Conservation (phyloP, 1,140 invertebrate genomes). For the Drosophila repletoides region DNA sequence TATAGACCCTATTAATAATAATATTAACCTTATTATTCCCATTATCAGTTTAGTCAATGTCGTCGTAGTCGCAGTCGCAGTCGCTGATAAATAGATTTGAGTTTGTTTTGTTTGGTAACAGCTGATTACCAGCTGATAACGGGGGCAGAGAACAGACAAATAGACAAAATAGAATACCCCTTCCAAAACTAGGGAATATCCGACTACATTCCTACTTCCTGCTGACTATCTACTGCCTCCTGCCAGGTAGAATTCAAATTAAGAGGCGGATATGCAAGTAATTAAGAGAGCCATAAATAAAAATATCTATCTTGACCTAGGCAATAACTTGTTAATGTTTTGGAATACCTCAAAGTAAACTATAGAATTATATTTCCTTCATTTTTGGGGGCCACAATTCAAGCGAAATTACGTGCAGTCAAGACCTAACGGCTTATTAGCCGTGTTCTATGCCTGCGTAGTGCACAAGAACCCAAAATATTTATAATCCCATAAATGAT, state of each 20-base stretch:
- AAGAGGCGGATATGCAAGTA: slow-evolving; percentile 33
- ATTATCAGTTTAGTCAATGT: slow-evolving; percentile 16
- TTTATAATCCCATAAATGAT: slow-evolving; percentile 1
- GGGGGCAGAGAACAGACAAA: neutral
- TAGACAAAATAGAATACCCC: neutral
- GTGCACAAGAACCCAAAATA: slow-evolving; percentile 5
- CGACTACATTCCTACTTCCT: neutral
- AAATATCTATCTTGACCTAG: slow-evolving; percentile 27
- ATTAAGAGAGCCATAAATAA: slow-evolving; percentile 18
- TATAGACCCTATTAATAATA: slow-evolving; percentile 2
- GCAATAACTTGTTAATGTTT: slow-evolving; percentile 23
- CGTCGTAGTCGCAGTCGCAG: too few relatives aligned
- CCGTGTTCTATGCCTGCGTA: neutral
- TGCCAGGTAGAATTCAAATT: slow-evolving; percentile 5
- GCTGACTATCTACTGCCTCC: slow-evolving; percentile 15
- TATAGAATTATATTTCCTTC: slow-evolving; percentile 3
- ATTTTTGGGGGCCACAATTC: slow-evolving; percentile 8
- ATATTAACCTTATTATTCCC: neutral
- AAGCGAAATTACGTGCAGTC: slow-evolving; percentile 16
- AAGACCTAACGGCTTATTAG: slow-evolving; percentile 10
- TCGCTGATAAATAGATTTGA: slow-evolving; percentile 18
- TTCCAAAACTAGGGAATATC: neutral
- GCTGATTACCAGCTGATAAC: slow-evolving; percentile 6
- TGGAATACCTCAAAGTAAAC: slow-evolving; percentile 2
- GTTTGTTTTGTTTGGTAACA: slow-evolving; percentile 15